phyloP scores from a whole-genome alignment of 2,888 invertebrate species.

The Trypoxylon attenuatum region DNA sequence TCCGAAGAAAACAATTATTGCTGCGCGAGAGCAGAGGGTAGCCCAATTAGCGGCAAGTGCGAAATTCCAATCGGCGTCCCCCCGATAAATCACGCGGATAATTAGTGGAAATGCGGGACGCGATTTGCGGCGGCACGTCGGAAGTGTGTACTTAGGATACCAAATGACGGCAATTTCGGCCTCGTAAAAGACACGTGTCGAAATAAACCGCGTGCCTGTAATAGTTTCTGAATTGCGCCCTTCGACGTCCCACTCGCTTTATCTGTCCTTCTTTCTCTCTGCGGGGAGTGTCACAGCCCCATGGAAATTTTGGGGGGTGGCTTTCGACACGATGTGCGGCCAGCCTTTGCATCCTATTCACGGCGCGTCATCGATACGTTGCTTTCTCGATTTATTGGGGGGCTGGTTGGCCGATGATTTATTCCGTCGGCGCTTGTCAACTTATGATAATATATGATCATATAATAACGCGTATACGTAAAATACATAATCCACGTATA shows the following conservation, averaged over 20 bases:
- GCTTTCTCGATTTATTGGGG: slow-evolving; percentile 19
- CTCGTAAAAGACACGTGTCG: slow-evolving; percentile 67
- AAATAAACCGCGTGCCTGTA: slow-evolving; percentile 64
- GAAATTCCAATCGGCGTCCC: neutral
- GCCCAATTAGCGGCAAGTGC: no score
- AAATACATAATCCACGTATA: no score
- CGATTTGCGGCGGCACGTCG: slow-evolving; percentile 35
- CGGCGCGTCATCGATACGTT: slow-evolving; percentile 49
- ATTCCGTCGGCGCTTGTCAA: no score
- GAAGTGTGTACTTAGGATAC: slow-evolving; percentile 43
- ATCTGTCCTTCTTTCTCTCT: slow-evolving; percentile 34
- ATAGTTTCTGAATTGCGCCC: slow-evolving; percentile 63
- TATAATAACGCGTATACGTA: no score
- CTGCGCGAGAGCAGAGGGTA: no score
- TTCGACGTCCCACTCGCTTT: slow-evolving; percentile 45
- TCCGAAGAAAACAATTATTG: no score
- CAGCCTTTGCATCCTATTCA: slow-evolving; percentile 43
- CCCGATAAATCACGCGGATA: slow-evolving; percentile 27
- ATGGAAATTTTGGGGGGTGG: slow-evolving; percentile 41
- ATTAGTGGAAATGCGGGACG: slow-evolving; percentile 16
- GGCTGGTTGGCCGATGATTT: no score
- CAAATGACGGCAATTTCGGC: slow-evolving; percentile 67
- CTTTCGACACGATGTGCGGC: no score
- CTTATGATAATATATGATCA: no score
- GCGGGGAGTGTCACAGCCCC: slow-evolving; percentile 39